Percentiles rank a stretch among this genome's conserved stretches.
phyloP scores from a whole-genome alignment of 92 coral and sea anemone species.

The Chrysogorgia sp. region DNA sequence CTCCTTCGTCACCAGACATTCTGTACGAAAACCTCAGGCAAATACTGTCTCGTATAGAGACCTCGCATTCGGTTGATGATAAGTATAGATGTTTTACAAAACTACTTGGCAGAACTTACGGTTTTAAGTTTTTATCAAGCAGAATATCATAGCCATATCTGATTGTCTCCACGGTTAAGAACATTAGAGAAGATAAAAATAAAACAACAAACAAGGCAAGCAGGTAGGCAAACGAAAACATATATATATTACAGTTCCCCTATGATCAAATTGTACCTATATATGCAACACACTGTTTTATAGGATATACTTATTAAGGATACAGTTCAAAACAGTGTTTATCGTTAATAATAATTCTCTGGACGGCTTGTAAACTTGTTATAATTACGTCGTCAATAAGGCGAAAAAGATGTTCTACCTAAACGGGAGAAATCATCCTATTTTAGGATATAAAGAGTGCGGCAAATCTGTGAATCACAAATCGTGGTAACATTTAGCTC shows the following conservation, averaged over 20 bases:
- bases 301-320: slow-evolving; percentile 54
- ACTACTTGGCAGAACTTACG: slow-evolving; percentile 64
- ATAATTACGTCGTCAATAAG: slow-evolving; percentile 83
- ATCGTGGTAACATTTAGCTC: too few relatives aligned
- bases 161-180: slow-evolving; percentile 28
- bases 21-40: too few relatives aligned
- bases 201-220: neutral
- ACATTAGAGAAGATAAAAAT: neutral
- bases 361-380: slow-evolving; percentile 98
- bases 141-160: slow-evolving; percentile 97
- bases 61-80: too few relatives aligned
- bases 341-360: slow-evolving; percentile 92
- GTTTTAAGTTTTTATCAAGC: slow-evolving; percentile 81
- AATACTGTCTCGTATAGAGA: too few relatives aligned
- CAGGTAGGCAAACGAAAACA: neutral
- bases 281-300: too few relatives aligned
- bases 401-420: slow-evolving; percentile 80
- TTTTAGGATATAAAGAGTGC: too few relatives aligned
- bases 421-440: neutral
- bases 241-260: too few relatives aligned
- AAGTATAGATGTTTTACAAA: too few relatives aligned
- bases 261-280: neutral
- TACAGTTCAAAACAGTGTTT: slow-evolving; percentile 99
- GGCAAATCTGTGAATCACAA: too few relatives aligned
- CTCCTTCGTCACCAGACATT: too few relatives aligned